A percentile compares a stretch with the other conserved stretches of the same genome.
These are phyloP conservation scores for Oscheius sp. DNA, from an alignment of 2,888 invertebrate species.

Conservation along the genomic window DNA sequence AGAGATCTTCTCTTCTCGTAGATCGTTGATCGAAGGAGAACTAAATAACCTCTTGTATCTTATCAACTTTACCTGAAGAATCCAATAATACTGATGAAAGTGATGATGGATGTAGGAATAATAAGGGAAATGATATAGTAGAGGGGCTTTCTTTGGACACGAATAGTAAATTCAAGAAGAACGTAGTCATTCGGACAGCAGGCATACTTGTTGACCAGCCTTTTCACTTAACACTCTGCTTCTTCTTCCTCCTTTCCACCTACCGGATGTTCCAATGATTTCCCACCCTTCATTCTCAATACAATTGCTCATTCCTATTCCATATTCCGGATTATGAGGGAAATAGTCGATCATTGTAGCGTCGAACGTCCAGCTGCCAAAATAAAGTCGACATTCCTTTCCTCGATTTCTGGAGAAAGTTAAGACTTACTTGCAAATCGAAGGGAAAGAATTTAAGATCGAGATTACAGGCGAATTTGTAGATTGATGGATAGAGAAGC, in stretches of 20 bases:
- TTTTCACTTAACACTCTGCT: conserved; percentile 34
- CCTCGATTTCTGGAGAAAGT: not conserved
- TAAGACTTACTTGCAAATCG: conserved; percentile 35
- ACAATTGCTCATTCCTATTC: conserved; percentile 41
- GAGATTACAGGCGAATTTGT: conserved; percentile 57
- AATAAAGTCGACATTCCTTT: conserved; percentile 43
- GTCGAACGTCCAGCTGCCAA: conserved; percentile 50
- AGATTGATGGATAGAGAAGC: conserved; percentile 64
- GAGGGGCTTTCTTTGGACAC: conserved; percentile 50
- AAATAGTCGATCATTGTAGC: conserved; percentile 44
- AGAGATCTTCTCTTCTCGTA: conserved; percentile 64
- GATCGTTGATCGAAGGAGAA: conserved; percentile 60
- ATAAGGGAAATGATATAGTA: conserved; percentile 69
- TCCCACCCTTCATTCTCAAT: conserved; percentile 51
- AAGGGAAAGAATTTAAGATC: conserved; percentile 48
- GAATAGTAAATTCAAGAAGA: conserved; percentile 36
- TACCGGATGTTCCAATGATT: conserved; percentile 43
- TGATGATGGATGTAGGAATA: conserved; percentile 71
- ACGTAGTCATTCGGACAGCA: conserved; percentile 50
- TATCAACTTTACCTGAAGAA: conserved; percentile 72
- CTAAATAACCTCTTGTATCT: no score
- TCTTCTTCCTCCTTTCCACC: not conserved
- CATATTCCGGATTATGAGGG: conserved; percentile 28
- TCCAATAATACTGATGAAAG: conserved; percentile 69
- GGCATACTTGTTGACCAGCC: conserved; percentile 41